Evolutionary conservation across 2,888 invertebrate genomes (phyloP), one percentile per base, ranked within the genome.

Genomic region (Drosophila antonietae): DNA sequence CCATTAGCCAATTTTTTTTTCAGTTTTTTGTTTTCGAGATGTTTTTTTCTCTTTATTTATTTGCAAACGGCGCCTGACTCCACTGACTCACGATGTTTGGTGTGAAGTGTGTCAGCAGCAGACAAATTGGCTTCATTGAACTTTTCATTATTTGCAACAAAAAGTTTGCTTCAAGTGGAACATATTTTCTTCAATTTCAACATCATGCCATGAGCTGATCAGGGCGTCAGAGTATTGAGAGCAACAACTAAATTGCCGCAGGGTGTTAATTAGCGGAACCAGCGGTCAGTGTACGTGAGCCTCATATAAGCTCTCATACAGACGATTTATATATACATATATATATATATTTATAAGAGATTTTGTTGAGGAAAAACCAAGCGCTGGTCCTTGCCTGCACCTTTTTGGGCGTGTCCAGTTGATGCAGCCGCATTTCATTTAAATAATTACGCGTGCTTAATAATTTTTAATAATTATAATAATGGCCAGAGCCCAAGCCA

Each of bases 371-470:
- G 10, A 44, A 70, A 78, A 67, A 67, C 47, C 65, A 52, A 63
- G 35, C 20, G 12, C 59, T 47, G 68, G 58, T 63, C 67, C 73
- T 75, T 75, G 72, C 64, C 41, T 44, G 18, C 2, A 18, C 41
- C 2, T 15, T 15, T 35, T 23, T 14, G 61, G 83, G 81, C 83
- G 78, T 78, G 65, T 62, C 65, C 57, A 59, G 68, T 81, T 82
- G 79, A 80, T 81, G 73, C 78, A 58, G 79, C 80, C 81, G 81
- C 78, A 87, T 88, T 90, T 83, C 80, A 90, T 86, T 88, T 89
- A 81, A 90, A 90, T 90, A 90, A 89, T 90, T 90, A 89, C 85
- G 78, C 82, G 75, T 68, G 86, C 78, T 90, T 89, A 89, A 89
- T 88, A 86, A 82, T 80, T 83, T 85, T 88, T 90, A 86, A 86